Evolutionary conservation across 2,113 vertebrate species (phyloP).

Genomic region (Caranx ignobilis): DNA sequence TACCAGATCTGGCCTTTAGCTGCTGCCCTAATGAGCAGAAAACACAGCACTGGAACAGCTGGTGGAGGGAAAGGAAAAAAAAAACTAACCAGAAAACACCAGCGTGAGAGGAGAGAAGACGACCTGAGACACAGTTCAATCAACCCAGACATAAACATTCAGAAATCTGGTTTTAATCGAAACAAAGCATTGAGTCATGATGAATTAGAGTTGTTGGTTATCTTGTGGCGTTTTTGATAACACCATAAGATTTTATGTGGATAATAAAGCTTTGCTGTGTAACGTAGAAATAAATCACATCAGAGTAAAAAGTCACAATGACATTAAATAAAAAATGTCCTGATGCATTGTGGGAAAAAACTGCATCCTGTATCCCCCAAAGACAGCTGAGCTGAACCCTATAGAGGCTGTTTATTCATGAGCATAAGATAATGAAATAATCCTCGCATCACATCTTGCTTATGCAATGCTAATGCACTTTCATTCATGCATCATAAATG

Average conservation of each 20-base stretch:
- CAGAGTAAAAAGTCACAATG: background rate
- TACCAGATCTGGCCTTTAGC: slow-evolving; percentile 73
- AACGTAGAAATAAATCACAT: background rate
- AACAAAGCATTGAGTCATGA: background rate
- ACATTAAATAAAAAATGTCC: background rate
- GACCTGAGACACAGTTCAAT: slow-evolving; percentile 18
- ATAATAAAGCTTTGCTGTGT: background rate
- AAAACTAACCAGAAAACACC: too few species aligned
- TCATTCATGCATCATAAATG: background rate
- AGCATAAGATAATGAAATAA: background rate
- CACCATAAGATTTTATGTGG: background rate
- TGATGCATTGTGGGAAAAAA: too few species aligned
- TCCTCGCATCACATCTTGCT: background rate
- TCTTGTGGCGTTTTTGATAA: background rate
- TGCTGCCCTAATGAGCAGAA: slow-evolving; percentile 54
- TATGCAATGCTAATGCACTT: background rate
- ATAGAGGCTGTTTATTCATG: background rate
- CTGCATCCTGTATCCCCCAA: too few species aligned
- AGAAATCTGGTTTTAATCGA: background rate
- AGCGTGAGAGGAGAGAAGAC: slow-evolving; percentile 11
- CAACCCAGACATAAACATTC: background rate
- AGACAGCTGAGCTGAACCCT: background rate
- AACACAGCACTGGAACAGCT: slow-evolving; percentile 33
- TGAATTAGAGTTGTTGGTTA: background rate
- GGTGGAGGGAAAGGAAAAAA: background rate